Base-by-base conservation (phyloP, 2,888 invertebrate species). In the Eupsilia transversa region DNA sequence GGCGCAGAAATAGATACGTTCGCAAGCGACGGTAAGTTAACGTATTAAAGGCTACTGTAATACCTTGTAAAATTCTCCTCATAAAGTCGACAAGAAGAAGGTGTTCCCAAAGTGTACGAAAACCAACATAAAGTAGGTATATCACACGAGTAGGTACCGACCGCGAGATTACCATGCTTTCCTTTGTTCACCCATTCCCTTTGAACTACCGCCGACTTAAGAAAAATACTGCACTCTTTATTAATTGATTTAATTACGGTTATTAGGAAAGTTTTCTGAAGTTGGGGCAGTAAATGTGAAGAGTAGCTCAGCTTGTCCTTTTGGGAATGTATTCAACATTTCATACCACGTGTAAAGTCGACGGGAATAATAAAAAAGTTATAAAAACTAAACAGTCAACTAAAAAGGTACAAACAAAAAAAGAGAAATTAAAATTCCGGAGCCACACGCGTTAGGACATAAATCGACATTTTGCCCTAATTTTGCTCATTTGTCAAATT, bases 181-280 rank as follows among this genome's bases (percentile, higher is more conserved):
- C 59, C 64, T 79, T 68, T 59, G 35, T 68, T 59, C 23, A n/a
- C 1, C 17, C 23, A 67, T 67, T 80, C 66, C 35, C 33, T 75
- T 68, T 75, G 33, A 68, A 30, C 20, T 30, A 52, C 20, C 27
- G 43, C 27, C 52, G 30, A 67, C 43, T 35, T 63, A 3, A 17
- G 30, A 60, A 60, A 60, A 49, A 49, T 12, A 49, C 23, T 52
- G 41, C 43, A 64, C 46, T 52, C 6, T 23, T 54, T 60, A 46
- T 38, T 49, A 60, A 52, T 66, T 41, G 41, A 41, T 56, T 35
- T 43, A 60, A 78, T 72, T 72, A 79, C 5, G 3, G n/a, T 57
- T 66, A 80, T 66, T 63, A 63, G 17, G 10, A 30, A 23, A 35
- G 6, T 30, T 30, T 30, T 52, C 9, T 33, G 12, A 33, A 14